Base-by-base conservation (phyloP, 2,113 vertebrate genomes). In the Vicugna pacos region DNA sequence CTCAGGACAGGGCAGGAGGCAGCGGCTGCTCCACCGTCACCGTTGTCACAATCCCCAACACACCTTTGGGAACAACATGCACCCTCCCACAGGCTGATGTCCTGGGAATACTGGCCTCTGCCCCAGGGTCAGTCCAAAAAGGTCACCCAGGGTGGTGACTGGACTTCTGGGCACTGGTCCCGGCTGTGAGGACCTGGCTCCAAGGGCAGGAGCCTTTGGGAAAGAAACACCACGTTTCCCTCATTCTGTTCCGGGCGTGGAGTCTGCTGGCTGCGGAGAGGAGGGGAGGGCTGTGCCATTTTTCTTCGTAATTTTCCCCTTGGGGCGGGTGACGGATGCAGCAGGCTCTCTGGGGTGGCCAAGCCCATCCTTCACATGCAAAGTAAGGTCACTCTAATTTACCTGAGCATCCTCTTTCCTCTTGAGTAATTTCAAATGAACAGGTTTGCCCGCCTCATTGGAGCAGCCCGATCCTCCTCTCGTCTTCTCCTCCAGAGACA, bases 361-460 rank as follows among this genome's bases (percentile, higher is more conserved):
- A 94, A 83, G 98, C 79, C 96, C 95, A 82, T 79, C 89, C 96
- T 96, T 97, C 89, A 94, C 89, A 95, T 85, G 96, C 97, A 98
- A 96, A 97, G 97, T 90, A 97, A 98, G 98, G 98, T 97, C 98
- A 97, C 96, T 90, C 91, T 97, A 96, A 98, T 98, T 98, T 97
- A 97, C 92, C 92, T 98, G 83, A 87, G 97, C 84, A 35, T 95
- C 96, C 97, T 97, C 98, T 97, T 97, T 94, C 98, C 96, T 97
- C 70, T 56, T 94, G 98, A 97, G 98, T 97, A 93, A 54, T 97
- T 98, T 98, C 98, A 97, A 96, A 95, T 95, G 91, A 97, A 98
- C 96, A 98, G 98, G 98, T 98, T 97, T 95, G 96, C 97, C 98
- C 20, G 94, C 54, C 88, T 94, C 94, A 52, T 38, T 69, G 9